Evolutionary conservation across 2,113 vertebrate species (phyloP).

Genomic region (Misgurnus anguillicaudatus): DNA sequence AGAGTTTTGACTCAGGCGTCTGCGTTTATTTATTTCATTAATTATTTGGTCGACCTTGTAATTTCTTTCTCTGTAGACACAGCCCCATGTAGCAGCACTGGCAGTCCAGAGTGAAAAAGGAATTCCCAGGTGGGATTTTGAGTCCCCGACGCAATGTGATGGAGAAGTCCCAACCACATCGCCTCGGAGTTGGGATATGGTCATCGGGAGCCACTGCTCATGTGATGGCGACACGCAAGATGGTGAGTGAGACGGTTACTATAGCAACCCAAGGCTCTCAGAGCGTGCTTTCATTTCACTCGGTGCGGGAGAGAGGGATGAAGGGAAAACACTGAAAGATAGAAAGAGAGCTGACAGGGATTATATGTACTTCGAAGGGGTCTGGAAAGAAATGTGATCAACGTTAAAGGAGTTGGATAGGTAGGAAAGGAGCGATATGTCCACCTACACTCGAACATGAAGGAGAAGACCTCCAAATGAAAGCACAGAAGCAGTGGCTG

Average conservation of each 20-base stretch:
- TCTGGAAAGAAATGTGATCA: constrained; percentile 42
- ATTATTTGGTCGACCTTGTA: constrained; percentile 44
- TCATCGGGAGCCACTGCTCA: constrained; percentile 60
- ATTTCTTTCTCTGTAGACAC: constrained; percentile 44
- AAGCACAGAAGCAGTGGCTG: constrained; percentile 23
- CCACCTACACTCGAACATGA: background rate
- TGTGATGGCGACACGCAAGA: constrained; percentile 65
- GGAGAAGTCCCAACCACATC: constrained; percentile 53
- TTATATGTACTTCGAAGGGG: background rate
- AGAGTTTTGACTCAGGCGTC: constrained; percentile 53
- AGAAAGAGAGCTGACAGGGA: constrained; percentile 53
- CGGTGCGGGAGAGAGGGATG: constrained; percentile 68
- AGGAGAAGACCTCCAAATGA: constrained; percentile 5
- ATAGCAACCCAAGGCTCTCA: constrained; percentile 74
- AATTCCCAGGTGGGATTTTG: constrained; percentile 22
- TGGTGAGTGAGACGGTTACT: constrained; percentile 77
- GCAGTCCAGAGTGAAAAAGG: constrained; percentile 35
- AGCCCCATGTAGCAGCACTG: constrained; percentile 37
- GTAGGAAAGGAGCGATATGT: constrained; percentile 46
- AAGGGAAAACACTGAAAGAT: constrained; percentile 57
- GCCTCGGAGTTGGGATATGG: constrained; percentile 60
- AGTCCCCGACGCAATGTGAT: constrained; percentile 50
- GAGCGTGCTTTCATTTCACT: constrained; percentile 73
- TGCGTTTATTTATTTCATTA: constrained; percentile 65
- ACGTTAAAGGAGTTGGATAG: constrained; percentile 35